Evolutionary conservation across 2,113 vertebrate species (phyloP).

Genomic region (Xiphorhynchus elegans): DNA sequence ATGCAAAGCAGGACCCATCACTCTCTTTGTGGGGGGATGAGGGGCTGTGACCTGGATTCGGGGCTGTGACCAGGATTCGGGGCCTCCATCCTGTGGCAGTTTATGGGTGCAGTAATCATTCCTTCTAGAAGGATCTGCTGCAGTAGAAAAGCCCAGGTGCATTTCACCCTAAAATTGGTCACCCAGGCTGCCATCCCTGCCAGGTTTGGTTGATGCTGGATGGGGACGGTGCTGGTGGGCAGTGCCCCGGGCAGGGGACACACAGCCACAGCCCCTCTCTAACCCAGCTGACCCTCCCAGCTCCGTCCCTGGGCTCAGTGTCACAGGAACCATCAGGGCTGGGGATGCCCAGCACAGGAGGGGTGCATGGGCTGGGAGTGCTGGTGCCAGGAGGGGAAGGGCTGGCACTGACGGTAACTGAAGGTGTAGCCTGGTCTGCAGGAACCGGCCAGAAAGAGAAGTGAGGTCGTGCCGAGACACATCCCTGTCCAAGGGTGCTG

Average conservation of each 20-base stretch:
- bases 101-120: fast-evolving
- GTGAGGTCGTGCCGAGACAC: not conserved
- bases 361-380: fast-evolving
- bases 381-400: not conserved
- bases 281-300: fast-evolving
- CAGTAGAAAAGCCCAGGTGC: not conserved
- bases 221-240: not conserved
- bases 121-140: not conserved
- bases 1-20: not conserved
- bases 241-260: not conserved
- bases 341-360: fast-evolving
- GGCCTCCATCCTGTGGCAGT: not conserved
- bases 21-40: fast-evolving
- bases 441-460: not conserved
- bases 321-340: fast-evolving
- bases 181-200: not conserved
- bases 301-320: fast-evolving
- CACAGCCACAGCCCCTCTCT: not conserved
- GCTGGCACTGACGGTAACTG: not conserved
- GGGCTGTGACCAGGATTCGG: not conserved
- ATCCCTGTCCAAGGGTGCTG: slow-evolving; percentile 17
- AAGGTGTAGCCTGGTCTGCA: not conserved
- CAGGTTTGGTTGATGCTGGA: fast-evolving
- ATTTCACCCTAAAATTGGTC: not conserved
- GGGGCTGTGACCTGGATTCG: not conserved